A percentile compares a stretch with the other conserved stretches of the same genome.
Evolutionary conservation across 2,113 vertebrate species (phyloP).

Genomic region (Thymallus thymallus): DNA sequence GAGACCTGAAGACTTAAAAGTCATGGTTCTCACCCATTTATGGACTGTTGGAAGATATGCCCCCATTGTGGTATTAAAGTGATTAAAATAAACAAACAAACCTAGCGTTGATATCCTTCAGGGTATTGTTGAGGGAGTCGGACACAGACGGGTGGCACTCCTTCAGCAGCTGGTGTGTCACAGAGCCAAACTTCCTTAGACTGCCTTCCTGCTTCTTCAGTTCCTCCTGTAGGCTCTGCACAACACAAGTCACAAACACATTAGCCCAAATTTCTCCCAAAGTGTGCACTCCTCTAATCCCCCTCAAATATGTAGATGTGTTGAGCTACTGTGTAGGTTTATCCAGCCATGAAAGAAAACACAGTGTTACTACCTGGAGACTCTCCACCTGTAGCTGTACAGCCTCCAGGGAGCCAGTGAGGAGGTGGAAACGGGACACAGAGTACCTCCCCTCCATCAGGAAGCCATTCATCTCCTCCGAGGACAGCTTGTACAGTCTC

Average conservation of each 20-base stretch:
- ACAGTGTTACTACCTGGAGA: slow-evolving; percentile 82
- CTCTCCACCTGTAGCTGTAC: slow-evolving; percentile 89
- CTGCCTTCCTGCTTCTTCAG: slow-evolving; percentile 88
- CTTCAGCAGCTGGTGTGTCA: slow-evolving; percentile 84
- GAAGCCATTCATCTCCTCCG: slow-evolving; percentile 85
- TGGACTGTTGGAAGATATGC: too few relatives aligned
- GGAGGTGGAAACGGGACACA: slow-evolving; percentile 86
- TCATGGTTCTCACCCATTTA: not conserved
- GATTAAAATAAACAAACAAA: slow-evolving; percentile 41
- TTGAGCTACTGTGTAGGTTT: too few relatives aligned
- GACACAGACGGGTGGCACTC: slow-evolving; percentile 87
- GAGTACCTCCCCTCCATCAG: slow-evolving; percentile 91
- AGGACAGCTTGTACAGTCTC: slow-evolving; percentile 81
- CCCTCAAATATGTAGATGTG: too few relatives aligned
- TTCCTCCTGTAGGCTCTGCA: slow-evolving; percentile 85
- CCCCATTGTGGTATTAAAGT: too few relatives aligned
- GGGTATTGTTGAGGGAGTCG: slow-evolving; percentile 80
- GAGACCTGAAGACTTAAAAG: not conserved
- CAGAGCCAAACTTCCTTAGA: slow-evolving; percentile 84
- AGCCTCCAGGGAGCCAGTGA: slow-evolving; percentile 92
- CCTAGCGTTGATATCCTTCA: slow-evolving; percentile 90
- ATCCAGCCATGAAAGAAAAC: too few relatives aligned
- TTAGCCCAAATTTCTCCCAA: not conserved
- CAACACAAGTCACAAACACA: slow-evolving; percentile 3
- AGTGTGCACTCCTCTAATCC: too few relatives aligned